phyloP scores from a whole-genome alignment of 2,888 invertebrate genomes.

The Xylophagus ater region DNA sequence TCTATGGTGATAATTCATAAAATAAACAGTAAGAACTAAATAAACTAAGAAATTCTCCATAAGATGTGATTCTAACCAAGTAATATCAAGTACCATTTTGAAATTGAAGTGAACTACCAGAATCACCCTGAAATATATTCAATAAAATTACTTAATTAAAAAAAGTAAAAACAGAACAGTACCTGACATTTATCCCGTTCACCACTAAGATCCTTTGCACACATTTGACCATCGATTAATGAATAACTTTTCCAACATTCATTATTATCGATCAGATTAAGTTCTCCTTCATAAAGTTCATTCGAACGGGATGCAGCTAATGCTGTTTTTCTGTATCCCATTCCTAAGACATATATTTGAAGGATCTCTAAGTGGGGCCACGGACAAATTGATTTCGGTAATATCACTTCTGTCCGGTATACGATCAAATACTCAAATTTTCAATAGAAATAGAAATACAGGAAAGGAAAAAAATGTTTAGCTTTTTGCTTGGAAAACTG shows the following conservation, averaged over 20 bases:
- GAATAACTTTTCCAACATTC: constrained; percentile 9
- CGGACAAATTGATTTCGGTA: constrained; percentile 11
- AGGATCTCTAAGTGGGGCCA: neutral
- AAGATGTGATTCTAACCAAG: constrained; percentile 21
- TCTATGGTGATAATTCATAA: too few species aligned
- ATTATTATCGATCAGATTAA: constrained; percentile 10
- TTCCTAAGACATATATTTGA: constrained; percentile 10
- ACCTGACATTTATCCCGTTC: constrained; percentile 21
- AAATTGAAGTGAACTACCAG: constrained; percentile 19
- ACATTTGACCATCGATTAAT: constrained; percentile 24
- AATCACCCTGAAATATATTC: constrained; percentile 24
- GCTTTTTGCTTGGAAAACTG: too few species aligned
- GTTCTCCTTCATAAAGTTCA: constrained; percentile 22
- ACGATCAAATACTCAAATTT: too few species aligned
- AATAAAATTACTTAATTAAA: constrained; percentile 20
- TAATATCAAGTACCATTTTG: constrained; percentile 6
- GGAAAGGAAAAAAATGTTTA: too few species aligned
- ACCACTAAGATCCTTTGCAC: constrained; percentile 23
- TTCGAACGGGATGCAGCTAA: constrained; percentile 14
- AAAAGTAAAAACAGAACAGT: constrained; percentile 3
- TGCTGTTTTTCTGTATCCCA: constrained; percentile 18
- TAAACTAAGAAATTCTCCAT: constrained; percentile 17
- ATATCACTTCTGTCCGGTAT: too few species aligned
- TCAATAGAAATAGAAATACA: too few species aligned
- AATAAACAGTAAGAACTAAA: too few species aligned